Conservation (phyloP, 2,888 invertebrate species). For the Marronus borbonicus region DNA sequence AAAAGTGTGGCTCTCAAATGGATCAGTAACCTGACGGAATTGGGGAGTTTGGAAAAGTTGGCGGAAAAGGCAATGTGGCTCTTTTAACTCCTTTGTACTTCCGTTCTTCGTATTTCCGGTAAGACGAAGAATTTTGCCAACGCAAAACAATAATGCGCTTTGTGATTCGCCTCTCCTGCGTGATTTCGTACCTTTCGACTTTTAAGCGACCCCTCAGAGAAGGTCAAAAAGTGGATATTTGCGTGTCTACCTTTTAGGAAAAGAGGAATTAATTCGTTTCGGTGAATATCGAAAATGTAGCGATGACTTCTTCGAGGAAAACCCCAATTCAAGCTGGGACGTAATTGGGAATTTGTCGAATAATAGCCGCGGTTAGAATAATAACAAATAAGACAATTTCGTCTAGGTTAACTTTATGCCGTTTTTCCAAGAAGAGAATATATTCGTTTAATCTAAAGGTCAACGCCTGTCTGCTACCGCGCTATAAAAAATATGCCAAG, state of each 20-base stretch:
- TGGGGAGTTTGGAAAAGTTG: conserved; percentile 29
- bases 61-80: conserved; percentile 12
- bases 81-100: conserved; percentile 46
- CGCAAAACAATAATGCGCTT: conserved; percentile 46
- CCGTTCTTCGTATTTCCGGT: conserved; percentile 44
- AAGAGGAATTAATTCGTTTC: conserved; percentile 39
- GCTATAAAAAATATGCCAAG: no score
- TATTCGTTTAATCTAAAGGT: no score
- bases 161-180: conserved; percentile 27
- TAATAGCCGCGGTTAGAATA: conserved; percentile 11
- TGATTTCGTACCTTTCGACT: conserved; percentile 22
- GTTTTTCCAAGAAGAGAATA: no score
- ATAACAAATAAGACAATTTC: not conserved
- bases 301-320: not conserved
- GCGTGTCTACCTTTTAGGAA: conserved; percentile 23
- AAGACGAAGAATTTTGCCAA: conserved; percentile 32
- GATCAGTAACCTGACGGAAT: conserved; percentile 17
- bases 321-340: conserved; percentile 22
- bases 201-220: not conserved
- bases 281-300: conserved; percentile 21
- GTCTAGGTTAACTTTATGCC: no score
- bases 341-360: conserved; percentile 29
- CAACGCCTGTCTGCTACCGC: no score
- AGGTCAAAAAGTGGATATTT: conserved; percentile 29
- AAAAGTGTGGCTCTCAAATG: conserved; percentile 14